These are phyloP conservation scores for Dryococelus australis DNA, from an alignment of 2,888 invertebrate species.

Conservation along the genomic window DNA sequence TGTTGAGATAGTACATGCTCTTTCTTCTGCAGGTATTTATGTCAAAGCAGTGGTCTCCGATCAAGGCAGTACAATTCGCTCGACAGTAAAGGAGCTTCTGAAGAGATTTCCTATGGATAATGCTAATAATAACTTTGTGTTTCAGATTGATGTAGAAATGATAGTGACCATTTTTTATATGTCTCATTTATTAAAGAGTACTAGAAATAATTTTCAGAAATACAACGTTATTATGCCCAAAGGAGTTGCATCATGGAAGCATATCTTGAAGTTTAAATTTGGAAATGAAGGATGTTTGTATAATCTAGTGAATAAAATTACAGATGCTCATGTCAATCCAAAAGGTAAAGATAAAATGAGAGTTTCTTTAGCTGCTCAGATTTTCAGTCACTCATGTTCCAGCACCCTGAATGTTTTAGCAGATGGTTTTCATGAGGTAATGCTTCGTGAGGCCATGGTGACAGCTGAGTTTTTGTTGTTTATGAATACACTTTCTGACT, in stretches of 20 bases:
- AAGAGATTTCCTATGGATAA: neutral
- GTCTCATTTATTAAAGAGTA: neutral
- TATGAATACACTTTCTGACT: neutral
- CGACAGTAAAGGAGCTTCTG: neutral
- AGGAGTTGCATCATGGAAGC: neutral
- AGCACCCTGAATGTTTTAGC: neutral
- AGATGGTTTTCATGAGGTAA: too few species aligned
- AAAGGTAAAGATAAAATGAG: slow-evolving; percentile 9
- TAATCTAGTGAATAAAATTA: neutral
- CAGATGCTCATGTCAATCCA: neutral
- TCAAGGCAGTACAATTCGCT: neutral
- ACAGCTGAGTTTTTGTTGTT: too few species aligned
- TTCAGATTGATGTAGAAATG: neutral
- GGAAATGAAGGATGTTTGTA: neutral
- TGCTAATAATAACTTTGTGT: neutral
- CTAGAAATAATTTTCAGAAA: too few species aligned
- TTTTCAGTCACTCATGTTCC: neutral
- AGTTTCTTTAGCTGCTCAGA: neutral
- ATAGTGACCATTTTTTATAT: neutral
- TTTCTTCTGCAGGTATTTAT: slow-evolving; percentile 17
- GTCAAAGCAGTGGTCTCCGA: neutral
- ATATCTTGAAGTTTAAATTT: neutral
- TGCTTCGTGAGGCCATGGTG: too few species aligned
- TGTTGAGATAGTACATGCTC: neutral
- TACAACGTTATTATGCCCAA: neutral